These are phyloP conservation scores for Hephaestus fuliginosus DNA, from an alignment of 2,797 vertebrate species.

Conservation along the genomic window DNA sequence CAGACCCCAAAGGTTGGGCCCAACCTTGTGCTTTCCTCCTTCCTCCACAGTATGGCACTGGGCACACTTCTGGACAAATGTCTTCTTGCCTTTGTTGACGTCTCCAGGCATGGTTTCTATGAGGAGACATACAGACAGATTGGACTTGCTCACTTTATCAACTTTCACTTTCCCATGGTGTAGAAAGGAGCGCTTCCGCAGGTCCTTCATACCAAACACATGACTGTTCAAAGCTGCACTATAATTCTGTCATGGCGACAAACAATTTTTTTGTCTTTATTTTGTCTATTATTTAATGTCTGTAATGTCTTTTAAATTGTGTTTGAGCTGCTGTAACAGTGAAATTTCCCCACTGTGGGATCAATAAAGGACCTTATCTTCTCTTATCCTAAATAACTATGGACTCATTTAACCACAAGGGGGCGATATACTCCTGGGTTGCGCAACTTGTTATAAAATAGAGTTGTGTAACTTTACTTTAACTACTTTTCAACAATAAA, in stretches of 20 bases:
- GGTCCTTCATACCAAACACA: too few species aligned
- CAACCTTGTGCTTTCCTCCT: slow-evolving; percentile 88
- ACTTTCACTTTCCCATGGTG: not conserved
- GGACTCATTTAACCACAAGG: slow-evolving; percentile 26
- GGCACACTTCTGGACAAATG: slow-evolving; percentile 89
- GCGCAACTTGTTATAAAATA: slow-evolving; percentile 52
- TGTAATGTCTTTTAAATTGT: too few species aligned
- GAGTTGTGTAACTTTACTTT: not conserved
- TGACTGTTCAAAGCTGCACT: too few species aligned
- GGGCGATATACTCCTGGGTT: slow-evolving; percentile 33
- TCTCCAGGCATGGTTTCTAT: slow-evolving; percentile 83
- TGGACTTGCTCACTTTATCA: not conserved
- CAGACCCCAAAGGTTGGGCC: slow-evolving; percentile 88
- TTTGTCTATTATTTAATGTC: too few species aligned
- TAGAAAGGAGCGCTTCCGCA: too few species aligned
- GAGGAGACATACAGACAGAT: not conserved
- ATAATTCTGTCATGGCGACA: too few species aligned
- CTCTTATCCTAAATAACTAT: not conserved
- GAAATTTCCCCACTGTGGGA: too few species aligned
- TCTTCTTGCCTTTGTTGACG: slow-evolving; percentile 86
- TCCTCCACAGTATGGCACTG: slow-evolving; percentile 90
- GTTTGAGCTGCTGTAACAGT: too few species aligned
- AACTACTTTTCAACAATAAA: not conserved
- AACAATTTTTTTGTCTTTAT: too few species aligned
- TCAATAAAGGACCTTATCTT: too few species aligned